Evolutionary conservation across 2,888 invertebrate genomes (phyloP).

Genomic region (Anodontia alba): DNA sequence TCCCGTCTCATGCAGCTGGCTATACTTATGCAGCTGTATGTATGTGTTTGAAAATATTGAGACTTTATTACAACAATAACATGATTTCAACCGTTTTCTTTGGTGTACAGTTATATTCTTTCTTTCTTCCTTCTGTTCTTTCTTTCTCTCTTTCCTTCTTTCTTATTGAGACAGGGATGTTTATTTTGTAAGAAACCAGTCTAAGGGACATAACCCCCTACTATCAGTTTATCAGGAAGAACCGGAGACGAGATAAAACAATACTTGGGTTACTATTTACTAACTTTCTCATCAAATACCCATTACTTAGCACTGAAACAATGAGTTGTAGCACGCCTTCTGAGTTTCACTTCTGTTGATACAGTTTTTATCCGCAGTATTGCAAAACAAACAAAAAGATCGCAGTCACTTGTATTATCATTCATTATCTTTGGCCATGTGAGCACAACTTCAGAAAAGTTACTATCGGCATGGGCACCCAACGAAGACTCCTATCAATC

Average conservation of each 20-base stretch:
- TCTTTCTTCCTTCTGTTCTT: too few relatives aligned
- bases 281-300: conserved; percentile 47
- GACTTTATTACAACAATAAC: not conserved
- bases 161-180: too few relatives aligned
- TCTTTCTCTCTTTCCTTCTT: too few relatives aligned
- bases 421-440: not conserved
- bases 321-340: conserved; percentile 24
- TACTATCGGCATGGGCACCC: too few relatives aligned
- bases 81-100: not conserved
- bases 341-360: not conserved
- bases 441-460: too few relatives aligned
- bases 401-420: not conserved
- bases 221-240: not conserved
- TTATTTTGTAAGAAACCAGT: too few relatives aligned
- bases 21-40: not conserved
- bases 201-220: too few relatives aligned
- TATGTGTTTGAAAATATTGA: not conserved
- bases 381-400: not conserved
- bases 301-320: conserved; percentile 57
- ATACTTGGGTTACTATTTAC: not conserved
- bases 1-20: too few relatives aligned
- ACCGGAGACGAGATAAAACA: not conserved
- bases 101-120: too few relatives aligned
- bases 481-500: too few relatives aligned
- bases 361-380: not conserved